These are phyloP conservation scores for Syngnathus acus DNA, from an alignment of 2,797 vertebrate species.

Conservation along the genomic window DNA sequence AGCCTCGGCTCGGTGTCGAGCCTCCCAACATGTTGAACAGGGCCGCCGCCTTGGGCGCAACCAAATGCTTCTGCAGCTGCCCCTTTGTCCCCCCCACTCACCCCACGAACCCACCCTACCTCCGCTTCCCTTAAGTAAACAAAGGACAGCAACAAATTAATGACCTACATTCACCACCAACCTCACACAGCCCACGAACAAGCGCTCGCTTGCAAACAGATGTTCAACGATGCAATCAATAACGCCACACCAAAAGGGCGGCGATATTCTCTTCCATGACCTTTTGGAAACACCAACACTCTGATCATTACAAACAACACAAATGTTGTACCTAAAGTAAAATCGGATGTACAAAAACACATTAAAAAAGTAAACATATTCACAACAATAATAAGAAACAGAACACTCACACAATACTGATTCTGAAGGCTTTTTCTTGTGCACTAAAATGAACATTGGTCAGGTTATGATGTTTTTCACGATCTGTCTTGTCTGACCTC, in stretches of 20 bases:
- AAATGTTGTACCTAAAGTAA: too few species aligned
- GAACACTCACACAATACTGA: too few species aligned
- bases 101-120: not conserved
- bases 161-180: conserved; percentile 97
- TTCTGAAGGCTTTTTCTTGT: too few species aligned
- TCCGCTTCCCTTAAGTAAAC: conserved; percentile 93
- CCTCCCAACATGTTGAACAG: conserved; percentile 84
- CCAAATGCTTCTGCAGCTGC: conserved; percentile 99
- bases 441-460: too few species aligned
- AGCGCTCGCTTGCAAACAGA: conserved; percentile 89
- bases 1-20: conserved; percentile 83
- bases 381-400: too few species aligned
- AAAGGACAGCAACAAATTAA: conserved; percentile 99
- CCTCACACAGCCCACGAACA: conserved; percentile 71
- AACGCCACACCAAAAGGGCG: conserved; percentile 37
- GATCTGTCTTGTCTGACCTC: not conserved
- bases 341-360: too few species aligned
- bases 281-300: not conserved
- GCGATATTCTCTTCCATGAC: conserved; percentile 27
- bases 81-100: conserved; percentile 84
- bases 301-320: not conserved
- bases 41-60: conserved; percentile 90
- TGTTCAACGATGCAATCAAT: conserved; percentile 79
- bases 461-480: not conserved
- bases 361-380: too few species aligned